These are phyloP conservation scores for Crocodylus rhombifer DNA, from an alignment of 2,797 vertebrate genomes.

Conservation along the genomic window DNA sequence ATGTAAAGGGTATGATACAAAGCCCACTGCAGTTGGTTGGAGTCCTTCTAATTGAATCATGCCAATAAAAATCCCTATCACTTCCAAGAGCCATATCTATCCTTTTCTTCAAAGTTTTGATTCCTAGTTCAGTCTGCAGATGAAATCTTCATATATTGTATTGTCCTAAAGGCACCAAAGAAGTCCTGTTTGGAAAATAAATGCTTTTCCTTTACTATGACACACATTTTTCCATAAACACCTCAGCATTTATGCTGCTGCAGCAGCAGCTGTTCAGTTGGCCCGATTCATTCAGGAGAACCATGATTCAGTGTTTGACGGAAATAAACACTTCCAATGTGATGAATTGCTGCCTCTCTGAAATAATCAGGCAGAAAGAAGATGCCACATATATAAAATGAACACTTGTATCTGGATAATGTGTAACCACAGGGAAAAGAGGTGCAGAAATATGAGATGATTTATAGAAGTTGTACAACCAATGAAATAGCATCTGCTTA, in stretches of 20 bases:
- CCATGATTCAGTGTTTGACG: neutral
- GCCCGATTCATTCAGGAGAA: neutral
- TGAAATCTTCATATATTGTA: neutral
- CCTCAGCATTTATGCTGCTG: neutral
- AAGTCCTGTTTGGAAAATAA: neutral
- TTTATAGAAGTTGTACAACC: neutral
- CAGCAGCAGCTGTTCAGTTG: slow-evolving; percentile 4
- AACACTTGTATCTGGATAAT: neutral
- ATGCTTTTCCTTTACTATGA: neutral
- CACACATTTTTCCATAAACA: slow-evolving; percentile 37
- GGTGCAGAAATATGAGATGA: neutral
- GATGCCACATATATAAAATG: neutral
- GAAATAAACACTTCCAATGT: neutral
- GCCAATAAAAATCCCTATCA: neutral
- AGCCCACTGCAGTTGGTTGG: neutral
- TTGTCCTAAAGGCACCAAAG: neutral
- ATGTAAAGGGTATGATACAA: neutral
- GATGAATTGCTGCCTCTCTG: neutral
- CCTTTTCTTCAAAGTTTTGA: neutral
- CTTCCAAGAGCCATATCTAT: neutral
- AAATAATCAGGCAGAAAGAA: neutral
- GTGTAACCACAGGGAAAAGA: neutral
- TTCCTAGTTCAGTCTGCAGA: neutral
- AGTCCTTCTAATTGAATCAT: neutral
- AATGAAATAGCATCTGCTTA: neutral